Base-by-base conservation (phyloP, 2,797 vertebrate genomes). In the Diglossa cyanea region DNA sequence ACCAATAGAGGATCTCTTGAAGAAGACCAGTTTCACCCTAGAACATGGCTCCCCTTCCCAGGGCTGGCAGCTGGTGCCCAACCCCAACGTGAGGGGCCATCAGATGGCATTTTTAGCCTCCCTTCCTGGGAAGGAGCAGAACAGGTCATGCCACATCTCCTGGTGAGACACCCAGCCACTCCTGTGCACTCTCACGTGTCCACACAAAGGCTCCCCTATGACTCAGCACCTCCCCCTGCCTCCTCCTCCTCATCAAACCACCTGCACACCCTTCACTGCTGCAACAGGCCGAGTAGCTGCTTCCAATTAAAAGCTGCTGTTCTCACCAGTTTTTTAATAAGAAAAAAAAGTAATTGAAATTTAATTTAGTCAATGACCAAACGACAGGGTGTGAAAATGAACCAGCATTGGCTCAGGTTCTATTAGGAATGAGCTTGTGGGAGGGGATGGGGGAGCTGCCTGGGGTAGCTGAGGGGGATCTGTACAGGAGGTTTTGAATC, bases 301-400 rank as follows among this genome's bases (percentile, higher is more conserved):
- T 74, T 74, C 40, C 85, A 93, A 77, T 89, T 94, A 89, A 95
- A 89, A 68, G 7, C 25, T 8, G 16, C 51, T 72, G 37, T 74
- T 88, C 62, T 81, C 73, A 35, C 40, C 48, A 20, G 0, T 3
- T 63, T 91, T 84, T 95, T 53, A 65, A 63, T 75, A 84, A 37
- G 73, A 75, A 94, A 93, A 94, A 93, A 94, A 90, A 83, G 80
- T 90, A 93, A 97, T 54, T 87, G 55, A 94, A 93, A 93, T 94
- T 96, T 94, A 93, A 94, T 96, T 92, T 93, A 91, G 66, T 89
- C 90, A 86, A 86, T 84, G 87, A 92, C 67, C 5, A 1, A 93
- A 76, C 0, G 2, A 86, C 77, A 75, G 48, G 19, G 57, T 68
- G 35, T 79, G 82, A 95, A 89, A 92, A 96, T 63, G 26, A 96